phyloP scores from a whole-genome alignment of 2,888 invertebrate genomes.

The Steromphala cineraria region DNA sequence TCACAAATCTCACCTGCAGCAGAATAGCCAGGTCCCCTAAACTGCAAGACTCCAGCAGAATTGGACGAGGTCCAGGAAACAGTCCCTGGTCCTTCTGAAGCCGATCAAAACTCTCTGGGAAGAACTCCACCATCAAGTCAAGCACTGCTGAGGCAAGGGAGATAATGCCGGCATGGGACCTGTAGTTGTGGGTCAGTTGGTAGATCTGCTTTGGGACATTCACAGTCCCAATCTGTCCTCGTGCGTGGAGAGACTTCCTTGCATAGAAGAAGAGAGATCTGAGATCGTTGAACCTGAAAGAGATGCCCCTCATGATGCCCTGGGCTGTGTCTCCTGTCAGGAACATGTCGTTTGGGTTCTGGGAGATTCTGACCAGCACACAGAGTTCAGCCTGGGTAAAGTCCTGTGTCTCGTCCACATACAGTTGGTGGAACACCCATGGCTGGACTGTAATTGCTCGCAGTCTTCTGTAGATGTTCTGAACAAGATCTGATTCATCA shows the following conservation, averaged over 20 bases:
- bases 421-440: conserved; percentile 47
- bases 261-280: conserved; percentile 64
- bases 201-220: conserved; percentile 23
- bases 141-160: conserved; percentile 64
- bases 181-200: conserved; percentile 67
- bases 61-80: conserved; percentile 66
- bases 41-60: conserved; percentile 65
- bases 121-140: conserved; percentile 64
- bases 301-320: conserved; percentile 70
- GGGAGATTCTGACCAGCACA: conserved; percentile 57
- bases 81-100: conserved; percentile 67
- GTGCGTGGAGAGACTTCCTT: conserved; percentile 49
- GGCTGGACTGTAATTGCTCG: not conserved
- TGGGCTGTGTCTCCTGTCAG: conserved; percentile 71
- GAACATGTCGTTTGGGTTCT: conserved; percentile 69
- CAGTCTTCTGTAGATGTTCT: conserved; percentile 31
- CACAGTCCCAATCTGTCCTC: conserved; percentile 26
- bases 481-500: conserved; percentile 62
- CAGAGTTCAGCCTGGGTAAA: conserved; percentile 72
- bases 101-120: conserved; percentile 69
- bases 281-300: conserved; percentile 68
- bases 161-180: conserved; percentile 69
- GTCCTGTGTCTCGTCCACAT: conserved; percentile 70
- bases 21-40: conserved; percentile 45
- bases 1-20: conserved; percentile 20